Conservation (phyloP, 2,797 vertebrate species). For the Phataginus tetradactyla region DNA sequence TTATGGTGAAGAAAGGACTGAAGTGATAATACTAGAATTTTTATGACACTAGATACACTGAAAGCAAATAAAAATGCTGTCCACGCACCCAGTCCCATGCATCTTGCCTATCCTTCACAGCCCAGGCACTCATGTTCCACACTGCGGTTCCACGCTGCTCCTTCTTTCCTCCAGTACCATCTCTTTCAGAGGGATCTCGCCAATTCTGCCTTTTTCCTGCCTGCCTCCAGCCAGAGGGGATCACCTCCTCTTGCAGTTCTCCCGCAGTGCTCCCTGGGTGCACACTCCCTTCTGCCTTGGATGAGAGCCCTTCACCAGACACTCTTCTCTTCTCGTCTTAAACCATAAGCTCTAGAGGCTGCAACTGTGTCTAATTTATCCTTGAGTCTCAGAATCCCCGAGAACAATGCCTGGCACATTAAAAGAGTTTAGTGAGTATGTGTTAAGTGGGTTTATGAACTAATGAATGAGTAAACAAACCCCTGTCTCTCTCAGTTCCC, state of each 20-base stretch:
- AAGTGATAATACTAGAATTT: neutral
- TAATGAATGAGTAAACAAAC: neutral
- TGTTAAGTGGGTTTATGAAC: neutral
- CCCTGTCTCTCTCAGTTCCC: neutral
- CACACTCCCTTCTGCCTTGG: neutral
- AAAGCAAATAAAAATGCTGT: neutral
- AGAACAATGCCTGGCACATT: neutral
- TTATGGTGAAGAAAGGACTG: neutral
- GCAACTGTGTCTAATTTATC: conserved; percentile 40
- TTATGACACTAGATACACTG: neutral
- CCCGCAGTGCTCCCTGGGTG: neutral
- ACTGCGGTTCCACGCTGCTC: neutral
- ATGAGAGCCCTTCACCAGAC: neutral
- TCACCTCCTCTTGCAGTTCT: neutral
- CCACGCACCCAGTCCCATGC: neutral
- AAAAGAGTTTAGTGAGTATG: neutral
- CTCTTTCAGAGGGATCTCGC: neutral
- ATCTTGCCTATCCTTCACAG: accelerated
- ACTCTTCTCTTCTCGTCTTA: neutral
- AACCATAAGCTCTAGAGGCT: neutral
- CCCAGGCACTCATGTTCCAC: neutral
- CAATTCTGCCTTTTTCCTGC: neutral
- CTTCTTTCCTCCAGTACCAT: neutral
- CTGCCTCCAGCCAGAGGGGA: neutral
- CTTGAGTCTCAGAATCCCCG: neutral